These are phyloP conservation scores for Salticus scenicus DNA, from an alignment of 2,888 invertebrate species.

Conservation along the genomic window DNA sequence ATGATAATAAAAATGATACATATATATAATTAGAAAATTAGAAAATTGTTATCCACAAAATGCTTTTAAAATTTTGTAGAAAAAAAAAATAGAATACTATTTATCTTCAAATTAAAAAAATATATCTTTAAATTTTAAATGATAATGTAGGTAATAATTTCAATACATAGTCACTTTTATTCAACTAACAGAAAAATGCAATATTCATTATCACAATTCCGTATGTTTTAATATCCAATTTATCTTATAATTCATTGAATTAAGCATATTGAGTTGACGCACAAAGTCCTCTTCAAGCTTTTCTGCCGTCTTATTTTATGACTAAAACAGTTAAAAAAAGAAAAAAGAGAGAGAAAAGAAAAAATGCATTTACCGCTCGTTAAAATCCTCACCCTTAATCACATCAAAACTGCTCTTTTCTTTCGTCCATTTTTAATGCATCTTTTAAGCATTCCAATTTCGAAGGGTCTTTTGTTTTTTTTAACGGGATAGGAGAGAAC, in stretches of 20 bases:
- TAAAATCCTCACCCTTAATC: slow-evolving; percentile 48
- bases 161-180: too few relatives aligned
- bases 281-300: neutral
- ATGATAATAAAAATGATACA: too few relatives aligned
- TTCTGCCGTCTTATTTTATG: neutral
- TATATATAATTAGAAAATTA: too few relatives aligned
- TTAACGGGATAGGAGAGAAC: slow-evolving; percentile 30
- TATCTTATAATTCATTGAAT: neutral
- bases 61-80: too few relatives aligned
- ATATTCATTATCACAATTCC: neutral
- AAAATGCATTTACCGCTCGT: slow-evolving; percentile 38
- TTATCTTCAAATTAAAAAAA: too few relatives aligned
- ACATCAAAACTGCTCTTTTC: slow-evolving; percentile 30
- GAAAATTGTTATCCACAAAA: too few relatives aligned
- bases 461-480: slow-evolving; percentile 8
- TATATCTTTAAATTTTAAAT: too few relatives aligned
- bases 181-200: too few relatives aligned
- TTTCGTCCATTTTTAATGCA: slow-evolving; percentile 40
- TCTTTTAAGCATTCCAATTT: slow-evolving; percentile 48
- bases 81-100: too few relatives aligned
- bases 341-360: slow-evolving; percentile 8
- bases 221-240: neutral
- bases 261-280: neutral
- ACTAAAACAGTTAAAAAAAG: neutral
- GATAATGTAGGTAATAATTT: too few relatives aligned